Conservation (phyloP, 2,888 invertebrate genomes). For the Oscheius sp. region DNA sequence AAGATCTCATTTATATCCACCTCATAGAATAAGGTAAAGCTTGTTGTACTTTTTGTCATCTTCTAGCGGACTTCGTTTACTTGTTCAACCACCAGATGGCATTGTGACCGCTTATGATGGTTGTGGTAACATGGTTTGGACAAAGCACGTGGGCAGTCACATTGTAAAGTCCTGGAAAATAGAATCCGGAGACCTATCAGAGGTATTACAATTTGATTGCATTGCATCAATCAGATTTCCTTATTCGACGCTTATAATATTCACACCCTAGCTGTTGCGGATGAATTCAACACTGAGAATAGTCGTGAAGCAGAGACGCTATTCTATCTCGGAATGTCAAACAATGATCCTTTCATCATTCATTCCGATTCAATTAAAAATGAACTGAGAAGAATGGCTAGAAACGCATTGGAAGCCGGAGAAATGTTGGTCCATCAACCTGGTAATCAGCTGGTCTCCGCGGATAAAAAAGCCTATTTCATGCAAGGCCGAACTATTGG, state of each 20-base stretch:
- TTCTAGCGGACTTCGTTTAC: constrained; percentile 19
- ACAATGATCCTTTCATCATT: constrained; percentile 42
- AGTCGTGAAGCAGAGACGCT: constrained; percentile 24
- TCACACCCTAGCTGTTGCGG: constrained; percentile 33
- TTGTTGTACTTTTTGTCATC: not conserved
- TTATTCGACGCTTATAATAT: constrained; percentile 53
- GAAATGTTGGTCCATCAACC: constrained; percentile 12
- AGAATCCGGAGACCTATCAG: constrained; percentile 28
- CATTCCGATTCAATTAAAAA: constrained; percentile 29
- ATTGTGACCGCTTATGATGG: constrained; percentile 38
- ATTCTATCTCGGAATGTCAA: constrained; percentile 39
- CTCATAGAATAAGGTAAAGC: not conserved
- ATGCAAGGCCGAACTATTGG: constrained; percentile 25
- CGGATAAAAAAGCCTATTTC: constrained; percentile 4
- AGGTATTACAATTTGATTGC: constrained; percentile 22
- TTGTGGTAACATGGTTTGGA: constrained; percentile 43
- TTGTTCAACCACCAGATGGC: constrained; percentile 55
- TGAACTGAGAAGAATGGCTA: constrained; percentile 23
- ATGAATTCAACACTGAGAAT: not conserved
- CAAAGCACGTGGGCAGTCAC: constrained; percentile 41
- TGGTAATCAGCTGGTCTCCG: constrained; percentile 17
- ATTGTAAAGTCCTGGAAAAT: constrained; percentile 52
- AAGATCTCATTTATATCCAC: too few relatives aligned
- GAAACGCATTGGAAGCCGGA: constrained; percentile 1
- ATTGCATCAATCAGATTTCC: constrained; percentile 45